phyloP scores from a whole-genome alignment of 2,888 invertebrate genomes.

The Dorcus parallelipipedus region DNA sequence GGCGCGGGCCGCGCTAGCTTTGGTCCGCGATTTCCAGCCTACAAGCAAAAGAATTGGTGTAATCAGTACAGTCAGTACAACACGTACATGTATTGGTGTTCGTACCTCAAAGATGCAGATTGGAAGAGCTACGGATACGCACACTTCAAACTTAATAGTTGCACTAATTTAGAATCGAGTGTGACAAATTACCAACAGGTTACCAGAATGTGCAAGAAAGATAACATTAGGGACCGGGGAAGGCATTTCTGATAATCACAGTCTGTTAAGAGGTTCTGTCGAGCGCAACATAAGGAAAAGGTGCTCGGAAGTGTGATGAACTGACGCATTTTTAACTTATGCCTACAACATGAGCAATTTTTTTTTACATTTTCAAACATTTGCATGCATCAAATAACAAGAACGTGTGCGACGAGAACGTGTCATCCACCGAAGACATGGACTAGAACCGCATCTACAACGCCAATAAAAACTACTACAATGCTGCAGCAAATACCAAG shows the following conservation, averaged over 20 bases:
- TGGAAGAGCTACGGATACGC: conserved; percentile 32
- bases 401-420: conserved; percentile 42
- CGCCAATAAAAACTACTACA: conserved; percentile 9
- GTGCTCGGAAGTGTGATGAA: conserved; percentile 37
- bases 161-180: conserved; percentile 14
- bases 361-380: conserved; percentile 3
- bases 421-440: conserved; percentile 28
- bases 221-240: conserved; percentile 44
- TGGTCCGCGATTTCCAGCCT: conserved; percentile 50
- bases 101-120: conserved; percentile 32
- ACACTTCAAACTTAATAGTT: conserved; percentile 14
- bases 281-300: conserved; percentile 17
- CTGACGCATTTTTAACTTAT: conserved; percentile 45
- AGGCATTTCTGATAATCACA: conserved; percentile 54
- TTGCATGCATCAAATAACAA: conserved; percentile 39
- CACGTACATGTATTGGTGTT: conserved; percentile 44
- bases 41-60: conserved; percentile 46
- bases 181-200: conserved; percentile 18
- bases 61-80: conserved; percentile 45
- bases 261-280: conserved; percentile 48
- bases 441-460: conserved; percentile 19
- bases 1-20: conserved; percentile 44
- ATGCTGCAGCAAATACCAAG: conserved; percentile 22
- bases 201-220: conserved; percentile 25
- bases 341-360: conserved; percentile 43